A percentile compares a stretch with the other conserved stretches of the same genome.
Evolutionary conservation across 2,113 vertebrate genomes (phyloP).

Genomic region (Rhagologus leucostigma): DNA sequence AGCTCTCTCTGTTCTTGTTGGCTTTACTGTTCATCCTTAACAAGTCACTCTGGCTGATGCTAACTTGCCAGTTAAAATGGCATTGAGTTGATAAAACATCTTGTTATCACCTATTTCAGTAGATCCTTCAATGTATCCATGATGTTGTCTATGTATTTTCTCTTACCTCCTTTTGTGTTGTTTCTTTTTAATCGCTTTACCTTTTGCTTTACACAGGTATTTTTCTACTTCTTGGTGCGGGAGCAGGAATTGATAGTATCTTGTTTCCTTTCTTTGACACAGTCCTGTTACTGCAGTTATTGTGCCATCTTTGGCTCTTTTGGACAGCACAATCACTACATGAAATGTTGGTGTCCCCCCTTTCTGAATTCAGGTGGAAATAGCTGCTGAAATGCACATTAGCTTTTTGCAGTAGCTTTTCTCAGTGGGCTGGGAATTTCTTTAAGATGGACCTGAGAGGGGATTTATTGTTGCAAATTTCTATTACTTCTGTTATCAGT

Average conservation of each 20-base stretch:
- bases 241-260: background rate
- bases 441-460: background rate
- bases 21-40: background rate
- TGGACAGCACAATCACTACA: background rate
- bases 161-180: background rate
- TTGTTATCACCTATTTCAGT: background rate
- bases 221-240: background rate
- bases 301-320: background rate
- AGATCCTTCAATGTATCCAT: background rate
- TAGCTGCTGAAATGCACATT: background rate
- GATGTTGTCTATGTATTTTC: background rate
- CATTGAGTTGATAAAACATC: background rate
- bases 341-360: background rate
- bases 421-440: background rate
- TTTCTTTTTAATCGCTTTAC: background rate
- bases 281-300: background rate
- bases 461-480: background rate
- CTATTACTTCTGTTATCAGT: background rate
- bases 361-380: background rate
- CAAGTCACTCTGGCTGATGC: background rate
- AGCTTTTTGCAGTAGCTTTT: background rate
- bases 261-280: background rate
- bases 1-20: background rate
- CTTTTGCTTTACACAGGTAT: background rate
- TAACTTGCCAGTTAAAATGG: background rate